A percentile compares a stretch with the other conserved stretches of the same genome.
phyloP scores from a whole-genome alignment of 2,113 vertebrate species.

The Platysteira castanea region DNA sequence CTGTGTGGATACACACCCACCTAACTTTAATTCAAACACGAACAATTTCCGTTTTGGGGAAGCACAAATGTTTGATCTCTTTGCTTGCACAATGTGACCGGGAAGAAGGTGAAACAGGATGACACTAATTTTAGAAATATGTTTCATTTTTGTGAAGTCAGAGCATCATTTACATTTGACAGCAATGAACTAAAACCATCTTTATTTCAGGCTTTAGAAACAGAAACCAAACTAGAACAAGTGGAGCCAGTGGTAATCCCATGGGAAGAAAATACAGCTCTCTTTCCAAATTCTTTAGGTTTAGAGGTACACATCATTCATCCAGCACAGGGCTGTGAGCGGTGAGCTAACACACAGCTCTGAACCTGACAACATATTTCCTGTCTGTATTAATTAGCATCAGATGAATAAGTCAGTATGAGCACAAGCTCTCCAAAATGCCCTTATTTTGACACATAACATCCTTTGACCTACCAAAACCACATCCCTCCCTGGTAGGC shows the following conservation, averaged over 20 bases:
- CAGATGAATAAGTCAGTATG: neutral
- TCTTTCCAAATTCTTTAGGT: neutral
- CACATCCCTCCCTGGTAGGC: neutral
- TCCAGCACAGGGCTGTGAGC: neutral
- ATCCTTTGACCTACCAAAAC: neutral
- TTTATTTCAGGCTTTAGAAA: neutral
- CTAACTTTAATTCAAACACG: neutral
- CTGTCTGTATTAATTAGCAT: neutral
- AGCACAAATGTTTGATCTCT: neutral
- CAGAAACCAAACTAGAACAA: neutral
- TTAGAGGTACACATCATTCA: neutral
- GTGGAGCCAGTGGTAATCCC: neutral
- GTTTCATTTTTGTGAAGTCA: neutral
- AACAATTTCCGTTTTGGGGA: neutral
- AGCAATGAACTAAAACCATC: neutral
- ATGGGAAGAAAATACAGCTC: neutral
- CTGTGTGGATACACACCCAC: neutral
- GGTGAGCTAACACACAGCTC: neutral
- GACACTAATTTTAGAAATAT: neutral
- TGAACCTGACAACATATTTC: neutral
- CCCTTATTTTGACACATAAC: neutral
- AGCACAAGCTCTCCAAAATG: neutral
- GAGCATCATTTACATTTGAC: neutral
- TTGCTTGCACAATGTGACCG: rapidly evolving
- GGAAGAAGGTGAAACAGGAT: neutral